Evolutionary conservation across 2,113 vertebrate species (phyloP), one percentile per base, ranked within the genome.

Genomic region (Otus sunia): DNA sequence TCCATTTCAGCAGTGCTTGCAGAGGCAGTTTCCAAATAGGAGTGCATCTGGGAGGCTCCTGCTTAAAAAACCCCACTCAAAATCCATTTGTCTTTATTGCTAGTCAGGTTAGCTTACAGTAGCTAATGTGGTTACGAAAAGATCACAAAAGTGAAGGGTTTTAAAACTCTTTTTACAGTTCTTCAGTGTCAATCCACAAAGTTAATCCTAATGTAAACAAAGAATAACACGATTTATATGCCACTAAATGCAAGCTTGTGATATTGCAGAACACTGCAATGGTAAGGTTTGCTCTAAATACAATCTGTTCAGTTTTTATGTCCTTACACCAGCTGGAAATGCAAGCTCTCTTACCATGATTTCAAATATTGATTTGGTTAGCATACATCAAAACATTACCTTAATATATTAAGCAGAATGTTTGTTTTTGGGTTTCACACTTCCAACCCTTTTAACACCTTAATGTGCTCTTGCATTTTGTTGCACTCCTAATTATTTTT

Each of bases 141-240:
- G 96, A 96, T 98, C 96, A 97, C 72, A 17, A 36, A 95, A 96
- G 86, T 32, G 32, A 91, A 80, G 92, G 95, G 88, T 17, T 97
- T 96, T 91, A 92, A 96, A 97, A 97, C 86, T 83, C 88, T 34
- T 93, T 96, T 97, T 75, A 92, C 86, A 93, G 90, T 97, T 97
- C 95, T 92, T 96, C 66, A 95, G 96, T 53, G 82, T 97, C 97
- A 77, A 96, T 92, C 96, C 91, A 93, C 96, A 94, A 92, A 75
- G 91, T 97, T 97, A 97, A 98, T 97, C 96, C 97, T 39, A 97
- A 92, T 39, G 95, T 96, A 97, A 98, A 97, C 86, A 97, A 75
- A 73, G 96, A 96, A 80, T 94, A 97, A 92, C 95, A 80, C 86
- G 45, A 60, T 96, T 93, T 94, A 86, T 66, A 36, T 80, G 96